Evolutionary conservation across 2,113 vertebrate species (phyloP), one percentile per base, ranked within the genome.

Genomic region (Eurypyga helias): DNA sequence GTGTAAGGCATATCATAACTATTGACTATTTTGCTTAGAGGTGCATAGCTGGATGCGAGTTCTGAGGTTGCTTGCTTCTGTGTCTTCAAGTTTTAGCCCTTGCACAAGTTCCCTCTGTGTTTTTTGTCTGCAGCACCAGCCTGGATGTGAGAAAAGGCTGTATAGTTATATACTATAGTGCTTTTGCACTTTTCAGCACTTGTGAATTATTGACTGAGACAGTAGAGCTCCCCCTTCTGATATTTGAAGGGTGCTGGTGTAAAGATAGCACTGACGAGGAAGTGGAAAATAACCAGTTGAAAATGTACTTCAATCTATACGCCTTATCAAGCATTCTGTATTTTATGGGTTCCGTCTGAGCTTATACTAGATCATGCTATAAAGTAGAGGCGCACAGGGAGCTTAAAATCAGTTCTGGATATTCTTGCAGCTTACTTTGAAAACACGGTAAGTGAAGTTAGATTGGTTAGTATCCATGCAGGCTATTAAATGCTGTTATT

Each of bases 401-500:
- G 71, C 85, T 96, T 85, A 83, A 95, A 95, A 93, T 93, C 82
- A 85, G 66, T 95, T 84, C 58, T 69, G 73, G 31, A 45, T 89
- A 87, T 96, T 89, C 83, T 91, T 84, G 73, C 75, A 67, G 62
- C 31, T 60, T 85, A 41, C 86, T 89, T 89, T 81, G 85, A 79
- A 77, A 90, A 36, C 18, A 21, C 72, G 88, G 66, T 80, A 85
- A 93, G 60, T 92, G 41, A 79, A 96, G 90, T 79, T 69, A 61
- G 85, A 85, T 85, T 88, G 57, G 89, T 93, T 96, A 95, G 87
- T 96, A 94, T 79, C 94, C 83, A 78, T 80, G 94, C 93, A 93
- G 95, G 73, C 96, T 97, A 81, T 83, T 97, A 96, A 96, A 90
- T 83, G 76, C 83, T 92, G 82, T 82, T 94, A 54, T 94, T 89